These are phyloP conservation scores for Mellilla xanthometata DNA, from an alignment of 2,888 invertebrate genomes.

Conservation along the genomic window DNA sequence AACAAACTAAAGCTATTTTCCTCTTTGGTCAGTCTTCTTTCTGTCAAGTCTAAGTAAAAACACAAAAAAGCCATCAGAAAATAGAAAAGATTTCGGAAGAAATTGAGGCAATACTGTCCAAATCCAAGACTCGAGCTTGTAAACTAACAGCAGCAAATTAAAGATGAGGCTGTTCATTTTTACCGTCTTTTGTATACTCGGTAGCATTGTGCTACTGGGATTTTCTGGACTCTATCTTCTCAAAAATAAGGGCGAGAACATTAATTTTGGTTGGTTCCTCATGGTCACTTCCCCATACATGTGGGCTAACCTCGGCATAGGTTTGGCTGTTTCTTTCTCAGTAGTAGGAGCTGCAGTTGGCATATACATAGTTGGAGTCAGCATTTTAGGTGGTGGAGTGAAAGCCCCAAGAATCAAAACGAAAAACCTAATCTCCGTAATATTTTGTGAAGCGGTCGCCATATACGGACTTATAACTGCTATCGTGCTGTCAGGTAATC, in stretches of 20 bases:
- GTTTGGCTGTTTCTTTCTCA: background rate
- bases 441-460: conserved; percentile 9
- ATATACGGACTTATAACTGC: conserved; percentile 45
- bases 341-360: background rate
- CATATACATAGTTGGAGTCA: background rate
- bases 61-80: too few relatives aligned
- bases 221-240: background rate
- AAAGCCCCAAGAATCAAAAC: background rate
- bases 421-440: conserved; percentile 18
- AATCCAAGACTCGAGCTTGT: too few relatives aligned
- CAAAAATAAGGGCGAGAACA: background rate
- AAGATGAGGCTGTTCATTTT: background rate
- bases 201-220: background rate
- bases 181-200: background rate
- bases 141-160: too few relatives aligned
- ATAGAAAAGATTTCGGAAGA: too few relatives aligned
- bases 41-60: too few relatives aligned
- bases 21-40: too few relatives aligned
- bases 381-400: background rate
- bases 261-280: background rate
- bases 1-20: too few relatives aligned
- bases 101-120: too few relatives aligned
- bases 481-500: conserved; percentile 83
- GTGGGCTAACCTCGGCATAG: background rate
- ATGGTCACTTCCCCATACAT: background rate